phyloP scores from a whole-genome alignment of 1,140 invertebrate species.

The Drosophila murphyi region DNA sequence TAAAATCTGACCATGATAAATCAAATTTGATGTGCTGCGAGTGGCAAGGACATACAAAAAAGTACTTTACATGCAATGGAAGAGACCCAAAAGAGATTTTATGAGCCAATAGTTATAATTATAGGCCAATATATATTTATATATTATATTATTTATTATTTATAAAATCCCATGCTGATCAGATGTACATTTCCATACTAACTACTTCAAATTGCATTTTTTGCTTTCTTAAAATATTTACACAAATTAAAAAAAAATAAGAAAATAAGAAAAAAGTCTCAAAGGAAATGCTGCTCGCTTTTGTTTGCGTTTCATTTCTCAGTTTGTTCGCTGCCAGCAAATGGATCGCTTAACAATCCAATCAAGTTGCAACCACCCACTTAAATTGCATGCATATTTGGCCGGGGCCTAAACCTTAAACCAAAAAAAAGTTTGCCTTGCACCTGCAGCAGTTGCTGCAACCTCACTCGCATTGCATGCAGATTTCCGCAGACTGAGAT shows the following conservation, averaged over 20 bases:
- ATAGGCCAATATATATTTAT: no score
- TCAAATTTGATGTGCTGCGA: neutral
- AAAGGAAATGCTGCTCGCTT: no score
- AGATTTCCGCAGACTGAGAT: conserved; percentile 1
- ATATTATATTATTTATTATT: no score
- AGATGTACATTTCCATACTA: neutral
- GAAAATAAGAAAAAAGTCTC: no score
- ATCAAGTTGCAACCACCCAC: conserved; percentile 32
- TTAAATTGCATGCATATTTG: conserved; percentile 42
- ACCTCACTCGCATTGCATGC: neutral
- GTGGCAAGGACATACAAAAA: no score
- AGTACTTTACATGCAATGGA: no score
- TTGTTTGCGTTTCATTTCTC: neutral
- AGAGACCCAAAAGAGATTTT: no score
- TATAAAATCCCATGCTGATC: no score
- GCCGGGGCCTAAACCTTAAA: conserved; percentile 1
- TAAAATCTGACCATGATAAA: neutral
- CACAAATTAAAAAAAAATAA: neutral
- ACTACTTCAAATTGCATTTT: neutral
- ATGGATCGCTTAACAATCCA: neutral
- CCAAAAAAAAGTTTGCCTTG: conserved; percentile 4
- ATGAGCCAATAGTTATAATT: no score
- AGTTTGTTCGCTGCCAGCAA: neutral
- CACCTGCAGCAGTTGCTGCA: conserved; percentile 34
- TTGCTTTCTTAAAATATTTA: no score